Evolutionary conservation across 2,113 vertebrate genomes (phyloP), one percentile per base, ranked within the genome.

Genomic region (Gopherus flavomarginatus): DNA sequence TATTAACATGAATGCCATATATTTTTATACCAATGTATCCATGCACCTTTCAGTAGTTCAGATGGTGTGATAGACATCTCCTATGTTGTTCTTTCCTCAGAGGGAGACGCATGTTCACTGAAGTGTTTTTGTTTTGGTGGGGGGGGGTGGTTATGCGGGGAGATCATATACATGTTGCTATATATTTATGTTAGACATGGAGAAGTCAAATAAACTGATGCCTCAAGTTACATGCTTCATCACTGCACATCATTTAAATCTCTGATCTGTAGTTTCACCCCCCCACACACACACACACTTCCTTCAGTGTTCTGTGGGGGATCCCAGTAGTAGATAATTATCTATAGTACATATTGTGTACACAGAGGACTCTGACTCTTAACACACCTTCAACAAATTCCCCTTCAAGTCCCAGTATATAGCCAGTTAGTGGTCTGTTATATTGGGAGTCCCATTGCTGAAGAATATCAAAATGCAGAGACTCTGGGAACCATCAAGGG

Each of bases 341-440:
- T 3, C 75, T 77, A 24, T 11, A 29, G 1, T 0, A 0, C 27
- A 81, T 50, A 0, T 21, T 77, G 27, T n/a, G 13, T 62, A n/a
- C n/a, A 50, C 59, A 69, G 56, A 65, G 8, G 31, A 17, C 0
- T 2, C 52, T 77, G 42, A 52, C 5, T 38, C 5, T 31, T 50
- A 26, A 75, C 52, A n/a, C 65, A 57, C 21, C 19, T 5, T 80
- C 38, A 65, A 80, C 53, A 38, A 72, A 42, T 10, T n/a, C 13
- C 6, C 69, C 5, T 5, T 3, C 1, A 38, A 3, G 49, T 75
- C 75, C 59, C 54, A 12, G 26, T 26, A 80, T 80, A 11, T 14
- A 11, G 29, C 17, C 13, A 29, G 78, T 49, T 47, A 21, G 6
- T 49, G 29, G 29, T 29, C 27, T 81, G 14, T 86, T 75, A 42